phyloP scores from a whole-genome alignment of 2,888 invertebrate species.

The Hecatera dysodea region DNA sequence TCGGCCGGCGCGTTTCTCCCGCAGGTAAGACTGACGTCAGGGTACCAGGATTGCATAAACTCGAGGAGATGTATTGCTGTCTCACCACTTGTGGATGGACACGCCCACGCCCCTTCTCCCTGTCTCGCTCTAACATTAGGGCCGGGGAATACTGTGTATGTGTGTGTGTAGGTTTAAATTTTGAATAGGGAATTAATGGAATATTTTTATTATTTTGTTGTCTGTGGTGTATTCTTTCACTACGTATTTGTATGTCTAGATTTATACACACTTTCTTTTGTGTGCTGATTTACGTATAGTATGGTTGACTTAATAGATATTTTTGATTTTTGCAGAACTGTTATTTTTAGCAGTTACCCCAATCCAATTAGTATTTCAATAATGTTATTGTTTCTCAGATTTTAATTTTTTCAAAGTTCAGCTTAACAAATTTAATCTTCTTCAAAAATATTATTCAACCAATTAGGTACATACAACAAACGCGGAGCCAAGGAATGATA shows the following conservation, averaged over 20 bases:
- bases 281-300: background rate
- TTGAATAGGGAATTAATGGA: constrained; percentile 57
- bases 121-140: constrained; percentile 59
- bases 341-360: background rate
- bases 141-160: constrained; percentile 44
- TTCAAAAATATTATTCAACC: too few relatives aligned
- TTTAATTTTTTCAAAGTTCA: too few relatives aligned
- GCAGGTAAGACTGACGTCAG: constrained; percentile 78
- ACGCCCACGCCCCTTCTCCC: constrained; percentile 82
- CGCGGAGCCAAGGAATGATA: background rate
- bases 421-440: too few relatives aligned
- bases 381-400: too few relatives aligned
- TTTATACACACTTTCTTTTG: background rate
- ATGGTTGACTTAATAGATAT: background rate
- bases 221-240: background rate
- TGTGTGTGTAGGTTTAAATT: constrained; percentile 49
- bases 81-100: constrained; percentile 71
- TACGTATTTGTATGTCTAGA: background rate
- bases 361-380: too few relatives aligned
- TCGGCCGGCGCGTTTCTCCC: constrained; percentile 66
- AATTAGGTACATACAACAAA: background rate
- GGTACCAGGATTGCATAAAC: constrained; percentile 81
- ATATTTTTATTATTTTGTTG: constrained; percentile 35
- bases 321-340: background rate
- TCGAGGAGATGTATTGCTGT: constrained; percentile 54